Conservation (phyloP, 2,797 vertebrate genomes). For the Moxostoma hubbsi region DNA sequence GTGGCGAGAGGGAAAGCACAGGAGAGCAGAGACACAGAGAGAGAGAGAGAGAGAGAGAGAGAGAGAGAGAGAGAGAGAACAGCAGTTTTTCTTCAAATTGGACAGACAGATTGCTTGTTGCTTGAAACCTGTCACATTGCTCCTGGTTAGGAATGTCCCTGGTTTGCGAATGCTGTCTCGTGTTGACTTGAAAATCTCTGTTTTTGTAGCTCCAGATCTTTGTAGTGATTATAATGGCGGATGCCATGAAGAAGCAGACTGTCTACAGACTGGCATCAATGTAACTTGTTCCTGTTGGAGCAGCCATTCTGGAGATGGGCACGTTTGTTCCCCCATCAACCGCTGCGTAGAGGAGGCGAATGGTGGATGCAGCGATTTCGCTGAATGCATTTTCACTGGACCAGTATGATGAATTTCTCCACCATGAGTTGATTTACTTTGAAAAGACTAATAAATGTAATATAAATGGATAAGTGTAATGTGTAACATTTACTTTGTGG, state of each 20-base stretch:
- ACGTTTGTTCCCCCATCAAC: conserved; percentile 83
- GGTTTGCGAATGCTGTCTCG: no score
- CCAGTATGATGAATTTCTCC: conserved; percentile 80
- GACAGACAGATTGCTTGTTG: no score
- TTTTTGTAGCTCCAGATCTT: conserved; percentile 81
- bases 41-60: no score
- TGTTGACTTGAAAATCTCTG: not conserved
- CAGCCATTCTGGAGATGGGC: conserved; percentile 87
- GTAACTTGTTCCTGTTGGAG: conserved; percentile 82
- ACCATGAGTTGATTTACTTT: not conserved
- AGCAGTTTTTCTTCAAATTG: no score
- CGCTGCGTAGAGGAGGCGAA: conserved; percentile 83
- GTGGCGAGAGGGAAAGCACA: no score
- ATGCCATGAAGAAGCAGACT: conserved; percentile 84
- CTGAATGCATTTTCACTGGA: conserved; percentile 86
- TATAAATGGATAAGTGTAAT: not conserved
- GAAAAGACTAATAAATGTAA: not conserved
- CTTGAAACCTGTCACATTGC: no score
- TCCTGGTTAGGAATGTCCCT: no score
- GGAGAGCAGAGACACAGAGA: no score
- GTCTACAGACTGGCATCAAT: conserved; percentile 78
- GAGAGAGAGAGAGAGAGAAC: no score
- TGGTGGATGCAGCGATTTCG: conserved; percentile 92
- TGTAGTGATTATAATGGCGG: conserved; percentile 87
- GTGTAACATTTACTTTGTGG: not conserved